Conservation (phyloP, 2,113 vertebrate species). For the Eublepharis macularius region DNA sequence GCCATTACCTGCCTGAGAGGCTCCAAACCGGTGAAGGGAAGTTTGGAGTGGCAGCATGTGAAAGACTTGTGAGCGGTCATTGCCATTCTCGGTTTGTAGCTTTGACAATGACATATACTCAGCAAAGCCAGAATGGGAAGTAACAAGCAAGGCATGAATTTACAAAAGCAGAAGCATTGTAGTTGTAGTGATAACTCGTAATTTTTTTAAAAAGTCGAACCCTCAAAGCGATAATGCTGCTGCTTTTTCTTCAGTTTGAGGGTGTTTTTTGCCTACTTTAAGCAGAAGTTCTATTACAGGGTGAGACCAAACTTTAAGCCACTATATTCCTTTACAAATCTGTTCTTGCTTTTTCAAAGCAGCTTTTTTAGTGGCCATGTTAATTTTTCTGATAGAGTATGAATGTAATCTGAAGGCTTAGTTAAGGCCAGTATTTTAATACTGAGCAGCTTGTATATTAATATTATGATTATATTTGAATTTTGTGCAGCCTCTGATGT, state of each 20-base stretch:
- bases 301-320: not conserved
- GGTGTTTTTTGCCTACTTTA: not conserved
- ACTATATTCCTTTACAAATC: not conserved
- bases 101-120: not conserved
- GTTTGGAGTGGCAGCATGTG: no score
- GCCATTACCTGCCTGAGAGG: no score
- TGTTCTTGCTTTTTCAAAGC: not conserved
- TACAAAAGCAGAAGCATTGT: not conserved
- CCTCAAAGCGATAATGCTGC: no score
- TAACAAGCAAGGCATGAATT: not conserved
- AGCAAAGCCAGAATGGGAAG: not conserved
- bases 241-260: not conserved
- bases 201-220: no score
- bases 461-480: not conserved
- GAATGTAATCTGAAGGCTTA: not conserved
- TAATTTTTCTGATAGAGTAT: not conserved
- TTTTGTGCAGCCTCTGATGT: not conserved
- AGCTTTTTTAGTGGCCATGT: not conserved
- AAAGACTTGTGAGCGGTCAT: no score
- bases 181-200: not conserved
- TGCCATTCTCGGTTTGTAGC: no score
- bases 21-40: no score
- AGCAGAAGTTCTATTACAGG: not conserved
- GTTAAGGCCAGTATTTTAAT: not conserved
- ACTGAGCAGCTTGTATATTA: not conserved